These are phyloP conservation scores for Chaetodon trifasciatus DNA, from an alignment of 2,797 vertebrate species.

Conservation along the genomic window DNA sequence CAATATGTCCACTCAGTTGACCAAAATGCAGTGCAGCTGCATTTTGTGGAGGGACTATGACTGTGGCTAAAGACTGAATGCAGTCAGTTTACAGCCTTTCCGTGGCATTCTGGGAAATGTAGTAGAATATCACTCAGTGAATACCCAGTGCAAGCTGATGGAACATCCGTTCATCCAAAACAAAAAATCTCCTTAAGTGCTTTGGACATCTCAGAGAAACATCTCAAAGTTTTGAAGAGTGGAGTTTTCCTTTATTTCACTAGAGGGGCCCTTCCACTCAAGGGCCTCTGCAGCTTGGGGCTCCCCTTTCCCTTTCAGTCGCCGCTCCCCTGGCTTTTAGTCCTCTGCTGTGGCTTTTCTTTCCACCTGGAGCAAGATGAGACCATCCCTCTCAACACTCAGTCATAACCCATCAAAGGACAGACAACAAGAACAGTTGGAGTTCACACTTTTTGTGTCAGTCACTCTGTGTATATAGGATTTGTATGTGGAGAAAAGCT, in stretches of 20 bases:
- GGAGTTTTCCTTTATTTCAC: constrained; percentile 38
- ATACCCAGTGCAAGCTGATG: neutral
- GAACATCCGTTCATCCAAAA: neutral
- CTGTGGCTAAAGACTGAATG: constrained; percentile 16
- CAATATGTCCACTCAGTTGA: neutral
- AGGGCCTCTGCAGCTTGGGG: constrained; percentile 20
- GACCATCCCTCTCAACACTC: constrained; percentile 40
- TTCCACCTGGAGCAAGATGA: constrained; percentile 46
- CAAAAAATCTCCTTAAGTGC: neutral
- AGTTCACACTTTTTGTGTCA: constrained; percentile 56
- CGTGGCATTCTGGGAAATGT: constrained; percentile 35
- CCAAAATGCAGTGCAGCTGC: neutral
- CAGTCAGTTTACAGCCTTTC: constrained; percentile 8
- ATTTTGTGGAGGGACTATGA: neutral
- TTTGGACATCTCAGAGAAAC: constrained; percentile 28
- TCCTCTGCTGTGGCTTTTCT: constrained; percentile 45
- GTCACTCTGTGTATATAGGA: constrained; percentile 65
- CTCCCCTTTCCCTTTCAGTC: constrained; percentile 4
- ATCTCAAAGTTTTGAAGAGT: neutral
- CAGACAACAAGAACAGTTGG: constrained; percentile 31
- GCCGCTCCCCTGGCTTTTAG: constrained; percentile 30
- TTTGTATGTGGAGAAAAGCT: constrained; percentile 76
- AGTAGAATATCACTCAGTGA: constrained; percentile 24
- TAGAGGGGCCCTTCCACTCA: neutral
- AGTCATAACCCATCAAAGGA: constrained; percentile 55